These are phyloP conservation scores for Crocallis elinguaria DNA, from an alignment of 2,888 invertebrate species.

Conservation along the genomic window DNA sequence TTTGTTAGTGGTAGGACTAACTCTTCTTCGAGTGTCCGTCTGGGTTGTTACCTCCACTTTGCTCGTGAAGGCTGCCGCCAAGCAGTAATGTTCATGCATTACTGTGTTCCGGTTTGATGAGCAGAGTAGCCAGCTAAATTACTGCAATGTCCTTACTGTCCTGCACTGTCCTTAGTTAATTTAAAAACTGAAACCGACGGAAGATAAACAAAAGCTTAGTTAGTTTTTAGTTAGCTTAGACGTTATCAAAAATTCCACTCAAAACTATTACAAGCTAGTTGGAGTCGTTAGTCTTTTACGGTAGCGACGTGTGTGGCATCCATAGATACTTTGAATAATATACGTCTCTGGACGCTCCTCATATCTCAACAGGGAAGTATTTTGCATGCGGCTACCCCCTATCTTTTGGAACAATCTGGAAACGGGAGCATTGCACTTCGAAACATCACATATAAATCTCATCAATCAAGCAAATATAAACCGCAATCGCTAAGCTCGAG, in stretches of 20 bases:
- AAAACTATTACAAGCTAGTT: conserved; percentile 28
- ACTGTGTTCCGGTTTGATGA: no score
- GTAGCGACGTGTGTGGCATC: conserved; percentile 78
- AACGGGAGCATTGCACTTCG: conserved; percentile 61
- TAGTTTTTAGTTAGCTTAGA: no score
- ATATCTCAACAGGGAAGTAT: conserved; percentile 81
- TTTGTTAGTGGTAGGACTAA: no score
- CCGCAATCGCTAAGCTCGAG: conserved; percentile 17
- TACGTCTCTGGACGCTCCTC: conserved; percentile 71
- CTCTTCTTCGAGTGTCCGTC: no score
- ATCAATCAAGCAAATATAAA: conserved; percentile 25
- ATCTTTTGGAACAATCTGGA: conserved; percentile 80
- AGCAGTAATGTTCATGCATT: no score
- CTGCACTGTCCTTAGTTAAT: no score
- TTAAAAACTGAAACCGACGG: no score
- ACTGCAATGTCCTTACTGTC: no score
- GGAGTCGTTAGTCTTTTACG: conserved; percentile 34
- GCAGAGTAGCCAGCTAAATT: no score
- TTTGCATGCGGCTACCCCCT: conserved; percentile 79
- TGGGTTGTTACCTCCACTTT: no score
- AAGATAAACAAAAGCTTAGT: conserved; percentile 12
- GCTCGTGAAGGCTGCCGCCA: no score
- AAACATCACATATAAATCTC: conserved; percentile 39
- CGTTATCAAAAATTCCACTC: conserved; percentile 27
- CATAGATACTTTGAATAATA: conserved; percentile 73